phyloP scores from a whole-genome alignment of 2,113 vertebrate genomes.

The Lota lota region DNA sequence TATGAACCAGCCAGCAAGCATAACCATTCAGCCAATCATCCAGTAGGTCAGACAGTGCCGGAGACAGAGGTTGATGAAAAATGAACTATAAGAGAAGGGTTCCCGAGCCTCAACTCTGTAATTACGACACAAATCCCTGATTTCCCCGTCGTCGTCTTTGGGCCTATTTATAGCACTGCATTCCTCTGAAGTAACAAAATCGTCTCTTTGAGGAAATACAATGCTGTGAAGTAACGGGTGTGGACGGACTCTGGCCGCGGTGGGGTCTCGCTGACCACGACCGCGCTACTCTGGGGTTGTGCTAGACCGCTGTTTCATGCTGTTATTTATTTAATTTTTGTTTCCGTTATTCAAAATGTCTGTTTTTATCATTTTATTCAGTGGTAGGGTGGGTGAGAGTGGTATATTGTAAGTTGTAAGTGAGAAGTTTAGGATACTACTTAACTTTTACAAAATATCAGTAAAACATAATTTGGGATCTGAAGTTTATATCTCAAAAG shows the following conservation, averaged over 20 bases:
- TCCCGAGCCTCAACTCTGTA: conserved; percentile 52
- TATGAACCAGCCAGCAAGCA: not conserved
- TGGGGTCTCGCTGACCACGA: conserved; percentile 63
- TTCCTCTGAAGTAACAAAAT: conserved; percentile 65
- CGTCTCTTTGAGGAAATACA: conserved; percentile 66
- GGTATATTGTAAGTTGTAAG: not conserved
- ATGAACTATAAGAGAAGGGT: conserved; percentile 62
- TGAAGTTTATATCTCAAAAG: not conserved
- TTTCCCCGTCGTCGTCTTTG: conserved; percentile 63
- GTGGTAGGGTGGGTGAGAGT: not conserved
- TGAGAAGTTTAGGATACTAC: no score
- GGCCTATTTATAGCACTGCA: conserved; percentile 64
- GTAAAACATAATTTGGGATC: no score
- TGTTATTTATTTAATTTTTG: not conserved
- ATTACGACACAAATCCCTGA: conserved; percentile 71
- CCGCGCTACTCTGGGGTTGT: conserved; percentile 61
- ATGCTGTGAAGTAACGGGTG: conserved; percentile 72
- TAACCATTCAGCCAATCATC: not conserved
- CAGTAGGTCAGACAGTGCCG: conserved; percentile 47
- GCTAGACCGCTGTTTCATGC: conserved; percentile 20
- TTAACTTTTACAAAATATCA: no score
- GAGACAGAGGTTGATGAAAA: conserved; percentile 68
- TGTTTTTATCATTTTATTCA: not conserved
- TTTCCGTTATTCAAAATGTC: not conserved
- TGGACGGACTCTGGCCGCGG: conserved; percentile 68